Evolutionary conservation across 1,140 invertebrate species (phyloP).

Genomic region (Pogonomyrmex californicus): DNA sequence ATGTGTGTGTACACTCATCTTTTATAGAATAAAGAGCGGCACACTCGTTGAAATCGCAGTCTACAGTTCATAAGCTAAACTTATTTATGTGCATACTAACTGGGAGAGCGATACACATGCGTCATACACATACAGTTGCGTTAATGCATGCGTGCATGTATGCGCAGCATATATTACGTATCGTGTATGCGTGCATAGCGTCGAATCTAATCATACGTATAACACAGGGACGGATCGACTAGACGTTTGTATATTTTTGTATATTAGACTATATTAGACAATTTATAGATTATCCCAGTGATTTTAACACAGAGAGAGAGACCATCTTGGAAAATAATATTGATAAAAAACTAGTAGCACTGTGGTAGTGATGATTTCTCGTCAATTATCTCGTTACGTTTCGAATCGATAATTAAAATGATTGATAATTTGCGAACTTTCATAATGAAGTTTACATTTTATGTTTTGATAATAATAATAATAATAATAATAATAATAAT

Average conservation of each 20-base stretch:
- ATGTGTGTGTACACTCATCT: not conserved
- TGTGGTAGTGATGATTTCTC: not conserved
- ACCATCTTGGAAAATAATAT: not conserved
- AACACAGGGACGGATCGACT: constrained; percentile 12
- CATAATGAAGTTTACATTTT: not conserved
- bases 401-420: not conserved
- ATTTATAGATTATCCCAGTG: not conserved
- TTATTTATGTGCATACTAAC: constrained; percentile 75
- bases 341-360: not conserved
- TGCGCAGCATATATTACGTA: constrained; percentile 12
- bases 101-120: constrained; percentile 76
- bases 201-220: constrained; percentile 54
- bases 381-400: not conserved
- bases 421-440: not conserved
- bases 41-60: constrained; percentile 62
- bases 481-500: not conserved
- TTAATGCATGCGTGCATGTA: constrained; percentile 29
- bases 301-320: not conserved
- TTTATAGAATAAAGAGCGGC: constrained; percentile 48
- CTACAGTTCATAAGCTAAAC: constrained; percentile 66
- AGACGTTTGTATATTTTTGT: not conserved
- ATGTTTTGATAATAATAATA: not conserved
- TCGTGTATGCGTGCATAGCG: not conserved
- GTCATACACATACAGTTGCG: constrained; percentile 37
- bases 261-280: not conserved